A percentile compares a stretch with the other conserved stretches of the same genome.
phyloP scores from a whole-genome alignment of 2,113 vertebrate genomes.

The Onychostoma macrolepis region DNA sequence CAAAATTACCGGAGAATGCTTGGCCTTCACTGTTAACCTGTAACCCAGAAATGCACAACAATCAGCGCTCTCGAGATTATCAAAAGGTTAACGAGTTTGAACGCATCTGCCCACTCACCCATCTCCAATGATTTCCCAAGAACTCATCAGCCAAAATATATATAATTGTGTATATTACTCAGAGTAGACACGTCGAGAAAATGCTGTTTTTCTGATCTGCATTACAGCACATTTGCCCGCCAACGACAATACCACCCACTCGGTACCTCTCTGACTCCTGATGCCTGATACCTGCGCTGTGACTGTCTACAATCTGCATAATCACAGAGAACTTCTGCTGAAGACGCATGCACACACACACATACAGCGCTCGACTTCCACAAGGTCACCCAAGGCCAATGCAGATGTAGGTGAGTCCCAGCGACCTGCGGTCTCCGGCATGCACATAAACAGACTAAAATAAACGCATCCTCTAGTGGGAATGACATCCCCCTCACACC shows the following conservation, averaged over 20 bases:
- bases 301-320: constrained; percentile 62
- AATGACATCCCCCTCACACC: constrained; percentile 23
- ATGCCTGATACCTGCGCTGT: constrained; percentile 48
- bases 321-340: constrained; percentile 44
- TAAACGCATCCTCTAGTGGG: constrained; percentile 15
- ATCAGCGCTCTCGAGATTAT: background rate
- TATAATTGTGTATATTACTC: constrained; percentile 37
- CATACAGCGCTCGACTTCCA: constrained; percentile 60
- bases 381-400: constrained; percentile 68
- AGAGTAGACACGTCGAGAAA: background rate
- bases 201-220: constrained; percentile 42
- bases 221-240: constrained; percentile 29
- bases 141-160: constrained; percentile 32
- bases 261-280: constrained; percentile 35
- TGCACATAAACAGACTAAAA: constrained; percentile 24
- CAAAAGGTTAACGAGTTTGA: constrained; percentile 35
- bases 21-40: constrained; percentile 1
- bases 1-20: constrained; percentile 1
- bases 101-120: constrained; percentile 25
- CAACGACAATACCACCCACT: constrained; percentile 44
- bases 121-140: constrained; percentile 39
- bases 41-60: constrained; percentile 15
- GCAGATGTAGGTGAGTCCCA: constrained; percentile 44
- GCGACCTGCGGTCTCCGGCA: constrained; percentile 40
- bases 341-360: constrained; percentile 47